phyloP scores from a whole-genome alignment of 2,797 vertebrate genomes.

The Squalus acanthias region DNA sequence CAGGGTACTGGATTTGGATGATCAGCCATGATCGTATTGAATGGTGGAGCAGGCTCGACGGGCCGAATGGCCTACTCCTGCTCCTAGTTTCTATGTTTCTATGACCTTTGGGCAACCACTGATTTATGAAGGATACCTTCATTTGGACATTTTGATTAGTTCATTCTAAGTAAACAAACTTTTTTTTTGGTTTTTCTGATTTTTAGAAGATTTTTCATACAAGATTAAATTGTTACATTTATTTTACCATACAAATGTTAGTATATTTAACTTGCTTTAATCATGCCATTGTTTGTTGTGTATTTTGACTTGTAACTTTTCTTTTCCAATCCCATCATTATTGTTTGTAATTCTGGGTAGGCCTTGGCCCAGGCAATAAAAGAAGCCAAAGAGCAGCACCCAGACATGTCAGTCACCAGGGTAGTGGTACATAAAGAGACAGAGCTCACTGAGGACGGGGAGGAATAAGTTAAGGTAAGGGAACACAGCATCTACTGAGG shows the following conservation, averaged over 20 bases:
- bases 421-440: slow-evolving; percentile 99
- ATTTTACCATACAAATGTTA: not conserved
- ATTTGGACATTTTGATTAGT: not conserved
- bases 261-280: slow-evolving; percentile 7
- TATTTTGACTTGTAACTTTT: slow-evolving; percentile 49
- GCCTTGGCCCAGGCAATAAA: slow-evolving; percentile 97
- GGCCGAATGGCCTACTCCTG: too few species aligned
- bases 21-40: too few species aligned
- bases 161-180: not conserved
- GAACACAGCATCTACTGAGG: not conserved
- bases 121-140: not conserved
- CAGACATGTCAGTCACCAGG: slow-evolving; percentile 96
- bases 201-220: not conserved
- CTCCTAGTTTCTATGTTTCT: too few species aligned
- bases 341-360: slow-evolving; percentile 58
- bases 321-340: slow-evolving; percentile 41
- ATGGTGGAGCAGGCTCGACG: too few species aligned
- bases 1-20: too few species aligned
- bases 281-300: slow-evolving; percentile 47
- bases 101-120: not conserved
- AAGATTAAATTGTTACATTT: not conserved
- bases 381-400: slow-evolving; percentile 99
- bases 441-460: slow-evolving; percentile 82
- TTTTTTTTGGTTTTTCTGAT: not conserved
- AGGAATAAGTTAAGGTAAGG: slow-evolving; percentile 63